Percentiles rank a stretch among this genome's conserved stretches.
phyloP scores from a whole-genome alignment of 2,113 vertebrate species.

The Ceyx melanurus region DNA sequence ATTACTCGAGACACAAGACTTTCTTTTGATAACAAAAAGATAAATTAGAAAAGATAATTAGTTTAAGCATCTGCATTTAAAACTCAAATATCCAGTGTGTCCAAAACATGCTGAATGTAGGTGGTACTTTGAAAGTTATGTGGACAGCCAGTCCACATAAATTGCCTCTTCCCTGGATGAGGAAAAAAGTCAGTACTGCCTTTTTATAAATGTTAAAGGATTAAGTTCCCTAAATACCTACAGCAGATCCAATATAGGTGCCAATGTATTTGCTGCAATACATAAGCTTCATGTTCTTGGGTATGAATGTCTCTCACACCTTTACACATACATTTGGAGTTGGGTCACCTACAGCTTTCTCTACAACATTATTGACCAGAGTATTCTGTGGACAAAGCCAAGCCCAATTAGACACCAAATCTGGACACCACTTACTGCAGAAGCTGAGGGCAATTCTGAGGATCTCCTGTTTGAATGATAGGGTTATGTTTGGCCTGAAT shows the following conservation, averaged over 20 bases:
- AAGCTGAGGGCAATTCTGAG: neutral
- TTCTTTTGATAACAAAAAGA: neutral
- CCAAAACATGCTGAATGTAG: neutral
- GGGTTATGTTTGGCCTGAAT: neutral
- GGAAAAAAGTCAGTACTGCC: neutral
- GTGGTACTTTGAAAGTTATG: neutral
- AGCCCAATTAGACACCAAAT: neutral
- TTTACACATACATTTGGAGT: neutral
- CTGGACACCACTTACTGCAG: neutral
- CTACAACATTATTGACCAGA: neutral
- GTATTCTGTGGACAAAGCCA: neutral
- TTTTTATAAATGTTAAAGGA: neutral
- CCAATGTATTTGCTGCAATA: neutral
- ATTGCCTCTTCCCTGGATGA: neutral
- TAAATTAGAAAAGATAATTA: neutral
- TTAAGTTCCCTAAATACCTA: neutral
- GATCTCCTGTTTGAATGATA: neutral
- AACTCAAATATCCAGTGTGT: neutral
- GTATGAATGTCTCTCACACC: neutral
- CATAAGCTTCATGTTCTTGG: neutral
- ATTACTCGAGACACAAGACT: neutral
- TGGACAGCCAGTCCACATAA: neutral
- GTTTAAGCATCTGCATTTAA: neutral
- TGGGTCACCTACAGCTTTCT: neutral
- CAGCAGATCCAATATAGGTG: accelerated